Evolutionary conservation across 2,113 vertebrate genomes (phyloP), one percentile per base, ranked within the genome.

Genomic region (Puffinus mauretanicus): DNA sequence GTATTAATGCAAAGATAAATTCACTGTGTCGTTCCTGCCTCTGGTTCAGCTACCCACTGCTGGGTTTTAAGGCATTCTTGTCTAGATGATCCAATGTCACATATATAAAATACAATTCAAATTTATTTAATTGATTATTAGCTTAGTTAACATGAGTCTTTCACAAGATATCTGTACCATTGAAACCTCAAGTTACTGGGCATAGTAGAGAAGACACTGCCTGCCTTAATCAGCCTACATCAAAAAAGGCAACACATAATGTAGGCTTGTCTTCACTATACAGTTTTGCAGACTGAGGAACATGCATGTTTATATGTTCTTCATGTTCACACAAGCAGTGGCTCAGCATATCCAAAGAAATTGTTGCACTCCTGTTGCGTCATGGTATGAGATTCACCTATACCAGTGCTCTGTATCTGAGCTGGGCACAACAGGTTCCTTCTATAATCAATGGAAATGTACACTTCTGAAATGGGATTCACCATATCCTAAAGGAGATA

Each of bases 201-300:
- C 32, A 30, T 12, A n/a, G 1, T 34, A 47, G 55, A 82, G 61
- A 78, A 25, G 24, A 42, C 5, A 42, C 2, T 1, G 4, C 9
- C 16, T 82, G 4, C 3, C 27, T 65, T 38, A 52, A 60, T 67
- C 14, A 38, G 34, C 13, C 7, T 58, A 16, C 15, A 54, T 12
- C 0, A 1, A 42, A 54, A 80, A 42, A 57, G 8, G 2, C 0
- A 5, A 19, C 11, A 14, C 4, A 7, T 22, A 22, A 6, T 4
- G 9, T n/a, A 58, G 22, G 1, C 2, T 78, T 1, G 4, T 60
- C 12, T 40, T 58, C 8, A 8, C 60, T 30, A 38, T 13, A 20
- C 5, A 26, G 4, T 18, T 73, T 86, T 80, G 14, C 3, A 57
- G 16, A 17, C 4, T n/a, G 17, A 62, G 15, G 21, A 54, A 52